Percentiles rank a stretch among this genome's conserved stretches.
These are phyloP conservation scores for Dichetophora obliterata DNA, from an alignment of 2,888 invertebrate species.

Conservation along the genomic window DNA sequence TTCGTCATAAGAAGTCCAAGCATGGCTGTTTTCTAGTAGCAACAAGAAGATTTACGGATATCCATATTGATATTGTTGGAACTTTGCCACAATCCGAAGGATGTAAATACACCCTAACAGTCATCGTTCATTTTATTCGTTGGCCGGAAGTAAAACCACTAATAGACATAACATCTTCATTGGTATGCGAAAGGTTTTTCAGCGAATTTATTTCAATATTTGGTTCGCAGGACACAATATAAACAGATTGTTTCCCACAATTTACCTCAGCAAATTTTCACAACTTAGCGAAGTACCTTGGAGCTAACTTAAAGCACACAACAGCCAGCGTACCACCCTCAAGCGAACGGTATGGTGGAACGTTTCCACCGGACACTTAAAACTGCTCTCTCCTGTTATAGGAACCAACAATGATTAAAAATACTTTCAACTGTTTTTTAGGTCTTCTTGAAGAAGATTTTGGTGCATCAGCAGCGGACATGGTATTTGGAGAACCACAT, in stretches of 20 bases:
- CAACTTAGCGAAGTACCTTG: constrained; percentile 23
- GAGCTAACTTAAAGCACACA: constrained; percentile 8
- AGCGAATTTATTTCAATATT: background rate
- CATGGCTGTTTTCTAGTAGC: background rate
- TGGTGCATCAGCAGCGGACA: no score
- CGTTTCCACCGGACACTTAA: constrained; percentile 23
- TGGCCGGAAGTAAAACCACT: constrained; percentile 31
- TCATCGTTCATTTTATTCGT: constrained; percentile 24
- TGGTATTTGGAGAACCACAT: no score
- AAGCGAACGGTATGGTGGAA: constrained; percentile 34
- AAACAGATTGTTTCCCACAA: constrained; percentile 22
- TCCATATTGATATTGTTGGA: constrained; percentile 36
- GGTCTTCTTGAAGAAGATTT: no score
- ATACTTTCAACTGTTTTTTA: no score
- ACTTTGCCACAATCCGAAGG: constrained; percentile 14
- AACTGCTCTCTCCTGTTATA: background rate
- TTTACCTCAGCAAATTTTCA: constrained; percentile 22
- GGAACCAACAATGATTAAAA: no score
- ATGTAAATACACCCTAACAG: constrained; percentile 1
- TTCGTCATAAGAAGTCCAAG: constrained; percentile 26
- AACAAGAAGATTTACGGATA: constrained; percentile 22
- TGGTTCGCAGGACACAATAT: constrained; percentile 8
- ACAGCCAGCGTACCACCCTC: constrained; percentile 29
- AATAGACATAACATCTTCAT: constrained; percentile 18
- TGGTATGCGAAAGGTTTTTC: constrained; percentile 17